Percentiles rank a stretch among this genome's conserved stretches.
Evolutionary conservation across 2,797 vertebrate genomes (phyloP).

Genomic region (Anguilla megastoma): DNA sequence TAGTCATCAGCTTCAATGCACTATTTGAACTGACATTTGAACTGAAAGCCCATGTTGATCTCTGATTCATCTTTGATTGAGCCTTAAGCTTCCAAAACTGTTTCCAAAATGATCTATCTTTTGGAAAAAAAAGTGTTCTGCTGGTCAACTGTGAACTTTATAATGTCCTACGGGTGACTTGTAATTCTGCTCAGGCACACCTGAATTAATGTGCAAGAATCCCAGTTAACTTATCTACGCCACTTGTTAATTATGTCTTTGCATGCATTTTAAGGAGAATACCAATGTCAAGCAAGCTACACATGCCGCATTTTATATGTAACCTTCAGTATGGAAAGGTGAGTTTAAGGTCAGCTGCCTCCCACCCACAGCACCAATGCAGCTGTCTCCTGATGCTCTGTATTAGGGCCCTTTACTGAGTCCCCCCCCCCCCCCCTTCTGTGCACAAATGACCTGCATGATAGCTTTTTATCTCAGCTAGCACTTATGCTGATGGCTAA

Average conservation of each 20-base stretch:
- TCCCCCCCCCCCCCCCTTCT: background rate
- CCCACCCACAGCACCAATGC: background rate
- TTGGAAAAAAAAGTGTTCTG: background rate
- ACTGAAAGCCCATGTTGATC: background rate
- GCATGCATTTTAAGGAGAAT: conserved; percentile 13
- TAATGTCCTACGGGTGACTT: background rate
- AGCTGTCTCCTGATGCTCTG: background rate
- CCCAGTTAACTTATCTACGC: background rate
- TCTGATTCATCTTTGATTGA: background rate
- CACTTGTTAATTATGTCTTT: background rate
- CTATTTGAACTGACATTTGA: background rate
- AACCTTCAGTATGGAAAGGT: background rate
- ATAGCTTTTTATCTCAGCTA: background rate
- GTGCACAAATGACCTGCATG: background rate
- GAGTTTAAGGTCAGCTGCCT: background rate
- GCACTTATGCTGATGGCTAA: background rate
- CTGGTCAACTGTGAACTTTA: background rate
- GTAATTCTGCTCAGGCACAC: conserved; percentile 7
- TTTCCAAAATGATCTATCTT: background rate
- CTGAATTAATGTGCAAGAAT: background rate
- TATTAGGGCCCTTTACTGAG: background rate
- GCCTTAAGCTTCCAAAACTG: background rate
- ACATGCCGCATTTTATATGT: background rate
- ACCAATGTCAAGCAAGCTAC: background rate
- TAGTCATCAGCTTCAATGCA: background rate